Percentiles rank a stretch among this genome's conserved stretches.
phyloP scores from a whole-genome alignment of 2,113 vertebrate species.

The Siniperca knerii region DNA sequence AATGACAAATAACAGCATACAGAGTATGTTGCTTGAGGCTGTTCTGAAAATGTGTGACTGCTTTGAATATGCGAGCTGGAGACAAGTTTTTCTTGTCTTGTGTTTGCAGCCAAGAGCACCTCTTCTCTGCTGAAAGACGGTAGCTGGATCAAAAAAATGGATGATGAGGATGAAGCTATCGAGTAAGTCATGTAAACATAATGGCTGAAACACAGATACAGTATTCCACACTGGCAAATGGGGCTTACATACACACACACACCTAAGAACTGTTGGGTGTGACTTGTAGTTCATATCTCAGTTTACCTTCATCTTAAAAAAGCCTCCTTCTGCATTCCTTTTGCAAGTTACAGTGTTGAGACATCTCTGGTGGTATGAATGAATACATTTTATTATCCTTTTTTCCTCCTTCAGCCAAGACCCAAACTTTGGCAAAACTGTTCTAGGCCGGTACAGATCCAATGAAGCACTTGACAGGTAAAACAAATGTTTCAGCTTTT shows the following conservation, averaged over 20 bases:
- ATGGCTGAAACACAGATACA: background rate
- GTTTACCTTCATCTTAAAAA: background rate
- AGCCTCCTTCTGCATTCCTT: constrained; percentile 23
- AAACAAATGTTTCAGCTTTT: background rate
- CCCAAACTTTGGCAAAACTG: constrained; percentile 89
- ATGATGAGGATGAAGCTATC: constrained; percentile 84
- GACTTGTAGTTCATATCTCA: constrained; percentile 4
- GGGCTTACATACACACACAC: background rate
- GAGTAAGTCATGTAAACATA: constrained; percentile 77
- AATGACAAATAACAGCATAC: background rate
- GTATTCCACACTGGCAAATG: background rate
- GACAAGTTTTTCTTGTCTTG: background rate
- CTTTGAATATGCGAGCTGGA: background rate
- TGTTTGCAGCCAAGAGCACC: constrained; percentile 47
- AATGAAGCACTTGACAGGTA: constrained; percentile 74
- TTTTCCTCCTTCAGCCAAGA: constrained; percentile 84
- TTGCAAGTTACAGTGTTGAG: background rate
- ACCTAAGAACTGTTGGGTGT: constrained; percentile 19
- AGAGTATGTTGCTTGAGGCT: no score
- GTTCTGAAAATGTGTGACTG: background rate
- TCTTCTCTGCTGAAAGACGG: constrained; percentile 88
- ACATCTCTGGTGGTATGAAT: background rate
- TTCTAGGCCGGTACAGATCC: constrained; percentile 67
- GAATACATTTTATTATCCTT: background rate
- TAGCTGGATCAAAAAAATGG: constrained; percentile 92